A percentile compares a stretch with the other conserved stretches of the same genome.
phyloP scores from a whole-genome alignment of 2,888 invertebrate genomes.

The Pyralis farinalis region DNA sequence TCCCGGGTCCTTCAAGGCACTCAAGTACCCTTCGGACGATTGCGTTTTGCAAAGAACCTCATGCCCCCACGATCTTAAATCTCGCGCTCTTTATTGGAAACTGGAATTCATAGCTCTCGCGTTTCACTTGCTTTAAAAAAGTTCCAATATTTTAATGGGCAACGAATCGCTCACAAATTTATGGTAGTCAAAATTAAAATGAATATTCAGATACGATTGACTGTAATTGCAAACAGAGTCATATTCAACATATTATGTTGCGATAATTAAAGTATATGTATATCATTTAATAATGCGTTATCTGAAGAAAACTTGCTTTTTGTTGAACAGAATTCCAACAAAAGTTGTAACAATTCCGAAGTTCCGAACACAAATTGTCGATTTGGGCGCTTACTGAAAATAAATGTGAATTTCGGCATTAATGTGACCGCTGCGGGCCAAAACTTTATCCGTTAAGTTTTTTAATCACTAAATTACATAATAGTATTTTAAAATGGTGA shows the following conservation, averaged over 20 bases:
- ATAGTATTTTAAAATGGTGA: too few species aligned
- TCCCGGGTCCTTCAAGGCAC: slow-evolving; percentile 1
- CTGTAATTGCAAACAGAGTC: too few species aligned
- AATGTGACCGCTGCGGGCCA: slow-evolving; percentile 3
- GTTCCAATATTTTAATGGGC: too few species aligned
- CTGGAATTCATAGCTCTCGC: not conserved
- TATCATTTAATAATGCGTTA: too few species aligned
- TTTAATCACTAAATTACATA: not conserved
- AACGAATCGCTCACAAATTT: too few species aligned
- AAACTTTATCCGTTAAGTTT: not conserved
- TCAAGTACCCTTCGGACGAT: slow-evolving; percentile 1
- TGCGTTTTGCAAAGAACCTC: slow-evolving; percentile 1
- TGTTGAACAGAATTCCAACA: too few species aligned
- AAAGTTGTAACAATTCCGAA: not conserved
- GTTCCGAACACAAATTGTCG: slow-evolving; percentile 4
- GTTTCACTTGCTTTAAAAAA: too few species aligned
- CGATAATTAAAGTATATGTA: too few species aligned
- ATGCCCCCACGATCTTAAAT: not conserved
- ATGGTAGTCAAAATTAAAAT: too few species aligned
- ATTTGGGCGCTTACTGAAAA: slow-evolving; percentile 4
- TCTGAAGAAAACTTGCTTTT: too few species aligned
- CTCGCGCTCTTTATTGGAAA: slow-evolving; percentile 5
- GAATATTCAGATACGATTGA: too few species aligned
- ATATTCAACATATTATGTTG: too few species aligned
- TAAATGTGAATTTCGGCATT: slow-evolving; percentile 1